Percentiles rank a stretch among this genome's conserved stretches.
phyloP scores from a whole-genome alignment of 2,113 vertebrate species.

The western clawed frog (Xenopus tropicalis) region UCB_Xtro_10.0 CM004445.2:30334501-30335000 shows the following conservation, averaged over 20 bases:
- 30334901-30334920: no score
- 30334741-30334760: not conserved
- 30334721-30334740: not conserved
- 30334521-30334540: not conserved
- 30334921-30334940: no score
- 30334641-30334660: constrained; percentile 16
- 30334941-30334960: no score
- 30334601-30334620: constrained; percentile 21
- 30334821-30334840: not conserved
- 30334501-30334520: not conserved
- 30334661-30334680: constrained; percentile 41
- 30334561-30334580: constrained; percentile 21
- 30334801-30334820: not conserved
- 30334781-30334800: not conserved
- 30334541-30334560: constrained; percentile 12
- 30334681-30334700: constrained; percentile 14
- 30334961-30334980: no score
- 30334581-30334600: constrained; percentile 12
- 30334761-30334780: not conserved
- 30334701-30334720: constrained; percentile 1
- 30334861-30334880: not conserved
- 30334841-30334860: not conserved
- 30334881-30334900: no score
- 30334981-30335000: no score
- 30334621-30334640: constrained; percentile 20